phyloP scores from a whole-genome alignment of 2,113 vertebrate species.

The Hypocryptadius cinnamomeus region DNA sequence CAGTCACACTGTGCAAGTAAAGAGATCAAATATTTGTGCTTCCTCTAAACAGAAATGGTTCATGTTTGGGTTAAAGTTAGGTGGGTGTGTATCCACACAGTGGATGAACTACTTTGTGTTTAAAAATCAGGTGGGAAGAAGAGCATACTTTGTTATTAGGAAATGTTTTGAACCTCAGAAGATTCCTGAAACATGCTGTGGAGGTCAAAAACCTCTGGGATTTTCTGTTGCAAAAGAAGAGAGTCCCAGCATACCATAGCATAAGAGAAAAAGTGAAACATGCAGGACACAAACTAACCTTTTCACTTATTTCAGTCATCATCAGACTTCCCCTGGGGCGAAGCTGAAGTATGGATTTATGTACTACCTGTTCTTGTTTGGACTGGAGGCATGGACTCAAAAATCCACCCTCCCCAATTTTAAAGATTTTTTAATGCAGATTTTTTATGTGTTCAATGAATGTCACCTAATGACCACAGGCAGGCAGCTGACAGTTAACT shows the following conservation, averaged over 20 bases:
- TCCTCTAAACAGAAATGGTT: background rate
- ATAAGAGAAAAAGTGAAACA: background rate
- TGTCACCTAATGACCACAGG: background rate
- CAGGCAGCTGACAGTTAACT: background rate
- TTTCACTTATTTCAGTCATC: background rate
- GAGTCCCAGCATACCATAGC: fast-evolving
- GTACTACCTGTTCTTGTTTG: background rate
- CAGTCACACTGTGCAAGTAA: fast-evolving
- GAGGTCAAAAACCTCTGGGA: background rate
- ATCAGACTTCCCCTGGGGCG: background rate
- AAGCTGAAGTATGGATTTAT: background rate
- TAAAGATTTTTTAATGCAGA: background rate
- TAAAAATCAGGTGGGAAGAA: background rate
- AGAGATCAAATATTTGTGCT: background rate
- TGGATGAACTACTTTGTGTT: background rate
- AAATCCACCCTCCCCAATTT: background rate
- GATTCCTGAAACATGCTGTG: background rate
- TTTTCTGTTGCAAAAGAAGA: background rate
- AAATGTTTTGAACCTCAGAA: background rate
- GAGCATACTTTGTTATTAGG: background rate
- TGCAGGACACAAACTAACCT: background rate
- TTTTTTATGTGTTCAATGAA: background rate
- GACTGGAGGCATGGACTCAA: background rate
- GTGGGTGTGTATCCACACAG: background rate
- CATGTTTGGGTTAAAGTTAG: background rate